Evolutionary conservation across 1,140 invertebrate genomes (phyloP).

Genomic region (Brachionus rotundiformis): DNA sequence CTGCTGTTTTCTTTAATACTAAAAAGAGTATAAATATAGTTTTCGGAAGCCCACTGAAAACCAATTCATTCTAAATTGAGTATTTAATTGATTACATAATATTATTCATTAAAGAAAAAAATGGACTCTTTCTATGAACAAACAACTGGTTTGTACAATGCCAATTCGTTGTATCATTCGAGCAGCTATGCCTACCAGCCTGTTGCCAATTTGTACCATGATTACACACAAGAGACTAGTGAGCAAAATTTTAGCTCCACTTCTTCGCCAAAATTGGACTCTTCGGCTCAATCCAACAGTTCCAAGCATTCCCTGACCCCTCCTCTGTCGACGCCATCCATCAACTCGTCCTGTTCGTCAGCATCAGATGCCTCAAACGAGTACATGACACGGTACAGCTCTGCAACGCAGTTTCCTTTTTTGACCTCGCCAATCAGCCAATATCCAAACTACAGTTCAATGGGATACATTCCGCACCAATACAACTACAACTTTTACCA

Average conservation of each 20-base stretch:
- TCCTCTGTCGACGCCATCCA: neutral
- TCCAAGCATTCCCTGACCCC: constrained; percentile 19
- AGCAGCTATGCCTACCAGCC: neutral
- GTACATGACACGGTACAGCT: neutral
- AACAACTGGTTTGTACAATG: neutral
- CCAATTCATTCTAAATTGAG: constrained; percentile 8
- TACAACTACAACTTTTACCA: constrained; percentile 30
- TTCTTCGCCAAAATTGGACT: constrained; percentile 13
- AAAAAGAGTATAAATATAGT: constrained; percentile 44
- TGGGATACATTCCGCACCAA: constrained; percentile 5
- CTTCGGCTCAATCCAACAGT: neutral
- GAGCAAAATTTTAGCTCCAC: constrained; percentile 30
- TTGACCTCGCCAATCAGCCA: constrained; percentile 14
- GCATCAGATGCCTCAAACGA: neutral
- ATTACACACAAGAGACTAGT: neutral
- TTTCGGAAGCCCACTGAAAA: constrained; percentile 21
- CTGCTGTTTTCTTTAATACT: constrained; percentile 35
- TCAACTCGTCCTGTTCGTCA: neutral
- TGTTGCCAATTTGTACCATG: neutral
- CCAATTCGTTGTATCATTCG: neutral
- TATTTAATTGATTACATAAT: constrained; percentile 46
- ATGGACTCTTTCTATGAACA: constrained; percentile 43
- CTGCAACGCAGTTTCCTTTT: constrained; percentile 14
- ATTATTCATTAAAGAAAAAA: constrained; percentile 32
- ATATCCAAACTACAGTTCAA: neutral